A percentile compares a stretch with the other conserved stretches of the same genome.
Conservation (phyloP, 2,113 vertebrate genomes). For the Pionites leucogaster region DNA sequence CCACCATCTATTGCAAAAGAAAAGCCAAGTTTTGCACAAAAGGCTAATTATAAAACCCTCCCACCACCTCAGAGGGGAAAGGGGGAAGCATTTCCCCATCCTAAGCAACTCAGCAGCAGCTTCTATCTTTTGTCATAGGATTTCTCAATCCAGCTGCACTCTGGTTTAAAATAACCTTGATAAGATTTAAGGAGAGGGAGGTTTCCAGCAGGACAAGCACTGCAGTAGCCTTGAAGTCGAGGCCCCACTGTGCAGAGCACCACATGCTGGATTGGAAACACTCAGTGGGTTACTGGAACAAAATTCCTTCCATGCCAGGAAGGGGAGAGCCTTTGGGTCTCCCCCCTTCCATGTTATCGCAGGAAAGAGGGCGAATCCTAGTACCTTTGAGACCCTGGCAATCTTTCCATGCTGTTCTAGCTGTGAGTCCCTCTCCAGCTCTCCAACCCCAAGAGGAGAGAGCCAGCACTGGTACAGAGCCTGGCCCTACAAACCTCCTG, state of each 20-base stretch:
- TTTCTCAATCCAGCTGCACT: background rate
- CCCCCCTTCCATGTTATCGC: background rate
- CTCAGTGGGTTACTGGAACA: background rate
- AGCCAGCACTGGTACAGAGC: background rate
- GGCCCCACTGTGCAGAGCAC: background rate
- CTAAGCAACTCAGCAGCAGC: background rate
- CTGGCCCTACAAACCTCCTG: background rate
- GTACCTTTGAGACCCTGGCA: background rate
- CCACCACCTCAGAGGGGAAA: background rate
- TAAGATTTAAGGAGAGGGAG: background rate
- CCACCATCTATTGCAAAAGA: background rate
- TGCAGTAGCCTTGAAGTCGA: background rate
- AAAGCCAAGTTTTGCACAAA: background rate
- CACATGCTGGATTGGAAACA: rapidly evolving
- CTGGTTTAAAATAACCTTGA: rapidly evolving
- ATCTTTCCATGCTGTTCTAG: background rate
- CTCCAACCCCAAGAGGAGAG: background rate
- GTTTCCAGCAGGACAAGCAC: background rate
- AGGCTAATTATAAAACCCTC: background rate
- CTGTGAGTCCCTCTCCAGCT: background rate
- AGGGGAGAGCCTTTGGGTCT: background rate
- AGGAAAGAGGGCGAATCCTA: background rate
- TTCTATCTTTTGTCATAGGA: background rate
- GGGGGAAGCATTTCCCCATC: background rate
- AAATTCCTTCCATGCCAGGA: background rate